phyloP scores from a whole-genome alignment of 1,140 invertebrate genomes.

The Procambarus virginalis region DNA sequence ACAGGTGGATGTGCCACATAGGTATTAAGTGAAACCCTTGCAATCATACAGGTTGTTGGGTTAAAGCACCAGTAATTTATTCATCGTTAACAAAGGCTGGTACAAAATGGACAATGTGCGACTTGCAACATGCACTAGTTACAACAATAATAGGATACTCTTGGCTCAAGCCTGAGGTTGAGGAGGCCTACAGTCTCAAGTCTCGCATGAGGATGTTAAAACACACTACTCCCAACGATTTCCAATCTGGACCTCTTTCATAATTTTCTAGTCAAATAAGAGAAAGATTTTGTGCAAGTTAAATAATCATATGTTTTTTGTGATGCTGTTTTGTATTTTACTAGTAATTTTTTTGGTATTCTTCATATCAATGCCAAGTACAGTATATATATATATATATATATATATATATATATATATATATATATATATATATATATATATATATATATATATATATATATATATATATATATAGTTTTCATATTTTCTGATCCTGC shows the following conservation, averaged over 20 bases:
- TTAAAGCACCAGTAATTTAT: conserved; percentile 57
- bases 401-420: too few relatives aligned
- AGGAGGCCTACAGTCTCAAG: not conserved
- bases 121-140: conserved; percentile 54
- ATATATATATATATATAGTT: too few relatives aligned
- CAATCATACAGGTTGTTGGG: conserved; percentile 23
- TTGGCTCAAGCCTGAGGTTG: not conserved
- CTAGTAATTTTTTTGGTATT: too few relatives aligned
- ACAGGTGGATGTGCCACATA: not conserved
- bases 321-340: too few relatives aligned
- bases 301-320: too few relatives aligned
- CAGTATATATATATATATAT: too few relatives aligned
- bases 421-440: too few relatives aligned
- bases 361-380: too few relatives aligned
- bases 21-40: not conserved
- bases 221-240: not conserved
- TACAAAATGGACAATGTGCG: conserved; percentile 59
- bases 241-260: not conserved
- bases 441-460: too few relatives aligned
- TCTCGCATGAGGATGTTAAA: not conserved
- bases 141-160: conserved; percentile 34
- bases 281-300: too few relatives aligned
- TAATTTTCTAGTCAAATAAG: not conserved
- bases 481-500: too few relatives aligned
- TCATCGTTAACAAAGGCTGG: conserved; percentile 51